Percentiles rank a stretch among this genome's conserved stretches.
phyloP scores from a whole-genome alignment of 1,140 invertebrate species.

The Meloidogyne exigua region DNA sequence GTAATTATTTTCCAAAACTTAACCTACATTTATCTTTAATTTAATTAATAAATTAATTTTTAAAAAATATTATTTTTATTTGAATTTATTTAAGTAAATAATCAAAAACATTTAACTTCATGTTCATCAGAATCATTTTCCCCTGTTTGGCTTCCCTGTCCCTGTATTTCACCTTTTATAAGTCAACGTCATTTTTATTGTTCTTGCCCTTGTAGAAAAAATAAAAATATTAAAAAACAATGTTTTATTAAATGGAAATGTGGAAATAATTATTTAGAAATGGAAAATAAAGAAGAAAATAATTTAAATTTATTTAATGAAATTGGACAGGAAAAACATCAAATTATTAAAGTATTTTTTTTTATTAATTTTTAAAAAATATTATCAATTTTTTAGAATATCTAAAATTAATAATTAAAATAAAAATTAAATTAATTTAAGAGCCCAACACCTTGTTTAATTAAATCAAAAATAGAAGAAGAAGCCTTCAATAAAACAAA shows the following conservation, averaged over 20 bases:
- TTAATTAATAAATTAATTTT: too few species aligned
- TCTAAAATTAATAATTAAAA: too few species aligned
- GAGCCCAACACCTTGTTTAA: not conserved
- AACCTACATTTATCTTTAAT: too few species aligned
- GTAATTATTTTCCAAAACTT: too few species aligned
- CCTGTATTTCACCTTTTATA: not conserved
- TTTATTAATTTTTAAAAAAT: too few species aligned
- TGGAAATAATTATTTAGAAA: not conserved
- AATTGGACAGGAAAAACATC: too few species aligned
- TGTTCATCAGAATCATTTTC: not conserved
- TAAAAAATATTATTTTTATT: too few species aligned
- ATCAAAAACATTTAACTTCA: not conserved
- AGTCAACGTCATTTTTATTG: not conserved
- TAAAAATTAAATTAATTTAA: not conserved
- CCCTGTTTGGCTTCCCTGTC: not conserved
- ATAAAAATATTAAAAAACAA: constrained; percentile 1
- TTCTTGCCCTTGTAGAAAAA: not conserved
- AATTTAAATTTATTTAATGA: too few species aligned
- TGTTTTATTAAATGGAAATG: not conserved
- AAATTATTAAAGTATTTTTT: too few species aligned
- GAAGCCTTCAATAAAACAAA: not conserved
- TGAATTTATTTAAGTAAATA: not conserved
- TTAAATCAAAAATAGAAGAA: not conserved
- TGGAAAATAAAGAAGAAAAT: not conserved
- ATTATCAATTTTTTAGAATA: too few species aligned